Evolutionary conservation across 2,113 vertebrate genomes (phyloP), one percentile per base, ranked within the genome.

Genomic region (Phycodurus eques): DNA sequence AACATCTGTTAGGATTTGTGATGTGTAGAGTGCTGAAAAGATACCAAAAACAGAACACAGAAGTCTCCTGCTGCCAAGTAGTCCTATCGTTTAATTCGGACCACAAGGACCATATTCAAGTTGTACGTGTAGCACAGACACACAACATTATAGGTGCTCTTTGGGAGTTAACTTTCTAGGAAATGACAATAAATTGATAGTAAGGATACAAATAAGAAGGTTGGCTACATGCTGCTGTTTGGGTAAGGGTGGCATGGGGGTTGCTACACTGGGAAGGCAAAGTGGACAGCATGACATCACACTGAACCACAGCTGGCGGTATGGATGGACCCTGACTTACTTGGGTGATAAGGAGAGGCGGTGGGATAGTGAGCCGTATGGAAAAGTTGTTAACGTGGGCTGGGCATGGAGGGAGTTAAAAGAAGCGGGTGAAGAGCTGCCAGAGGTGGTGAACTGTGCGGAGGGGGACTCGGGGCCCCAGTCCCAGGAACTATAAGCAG

Each of bases 351-450:
- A 47, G 64, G 85, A 69, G 85, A 90, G 88, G 88, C 93, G 82
- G 89, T 86, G 90, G 85, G 91, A 88, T 83, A 90, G 88, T 83
- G 92, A 85, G 80, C 80, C 88, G 67, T 88, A 92, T 87, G 86
- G 82, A 85, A 90, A 74, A 67, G 80, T 83, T 78, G 88, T 90
- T 83, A 93, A 80, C 87, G 90, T 85, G 89, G 92, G 88, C 88
- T 83, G 74, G 91, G 81, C 77, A 91, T 92, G 91, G 91, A 84
- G 87, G 85, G 92, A 94, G 93, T 85, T 89, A 88, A 86, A 80
- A 84, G 93, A 95, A 87, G 85, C 63, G 73, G 90, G 89, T 88
- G 92, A 91, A 75, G 89, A 88, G 80, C 87, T 88, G 79, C 85
- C 88, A 85, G 88, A 87, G 88, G 85, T 74, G 85, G 82, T 87